Base-by-base conservation (phyloP, 2,888 invertebrate genomes). In the Coleophora deauratella region DNA sequence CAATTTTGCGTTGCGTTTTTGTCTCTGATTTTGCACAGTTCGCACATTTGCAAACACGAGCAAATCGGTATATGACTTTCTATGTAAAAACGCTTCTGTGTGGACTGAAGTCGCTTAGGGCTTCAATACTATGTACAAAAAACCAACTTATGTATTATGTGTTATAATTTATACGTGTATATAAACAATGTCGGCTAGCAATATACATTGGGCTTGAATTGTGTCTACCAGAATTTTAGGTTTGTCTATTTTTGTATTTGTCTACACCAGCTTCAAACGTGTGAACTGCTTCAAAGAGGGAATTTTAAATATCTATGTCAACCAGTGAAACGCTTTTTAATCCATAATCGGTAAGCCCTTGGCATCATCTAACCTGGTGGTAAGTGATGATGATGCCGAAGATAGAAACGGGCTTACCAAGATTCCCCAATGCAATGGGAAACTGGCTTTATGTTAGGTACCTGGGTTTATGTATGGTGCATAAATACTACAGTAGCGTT, bases 201-300 rank as follows among this genome's bases (percentile, higher is more conserved):
- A 58, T 21, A 21, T 56, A 62, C 52, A 54, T 47, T 51, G 50
- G 44, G 64, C 62, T 63, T 67, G 49, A 41, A 38, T 51, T 56
- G 57, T 50, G 41, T 31, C 48, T 55, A 54, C 54, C 38, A 48
- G 6, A 46, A 27, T 55, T 42, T 50, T 59, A 55, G 54, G 54
- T 21, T n/a, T n/a, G n/a, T n/a, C n/a, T n/a, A n/a, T n/a, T n/a
- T n/a, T n/a, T n/a, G n/a, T n/a, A n/a, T n/a, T n/a, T n/a, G n/a
- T n/a, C 3, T 21, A 21, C 51, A 54, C 39, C 50, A 31, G 61
- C 58, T 63, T 64, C 49, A 43, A 51, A 49, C 14, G 44, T 42
- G 35, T 44, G 36, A 41, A 7, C 32, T 27, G 44, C 41, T 44
- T 44, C n/a, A 44, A 28, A 36, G 3, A 6, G 21, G 6, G 3